These are phyloP conservation scores for Alloplasta piceator DNA, from an alignment of 2,888 invertebrate genomes.

Conservation along the genomic window DNA sequence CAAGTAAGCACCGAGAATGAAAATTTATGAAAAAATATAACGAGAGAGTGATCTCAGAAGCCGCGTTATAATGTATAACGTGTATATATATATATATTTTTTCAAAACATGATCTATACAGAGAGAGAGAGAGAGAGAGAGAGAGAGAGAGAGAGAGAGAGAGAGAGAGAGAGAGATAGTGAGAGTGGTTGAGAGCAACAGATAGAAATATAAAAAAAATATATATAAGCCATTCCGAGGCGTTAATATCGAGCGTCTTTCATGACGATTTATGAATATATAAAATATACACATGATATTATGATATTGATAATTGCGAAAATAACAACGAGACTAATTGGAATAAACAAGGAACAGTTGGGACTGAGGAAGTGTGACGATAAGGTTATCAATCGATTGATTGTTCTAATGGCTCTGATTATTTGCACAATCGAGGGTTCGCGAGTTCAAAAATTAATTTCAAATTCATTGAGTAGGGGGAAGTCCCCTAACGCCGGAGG, in stretches of 20 bases:
- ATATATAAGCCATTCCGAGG: slow-evolving; percentile 56
- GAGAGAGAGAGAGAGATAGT: no score
- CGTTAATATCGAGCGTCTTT: slow-evolving; percentile 54
- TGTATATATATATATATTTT: no score
- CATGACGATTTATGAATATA: slow-evolving; percentile 49
- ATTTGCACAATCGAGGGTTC: no score
- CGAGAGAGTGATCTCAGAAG: slow-evolving; percentile 47
- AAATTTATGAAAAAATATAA: slow-evolving; percentile 8
- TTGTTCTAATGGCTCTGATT: no score
- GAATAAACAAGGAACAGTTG: neutral
- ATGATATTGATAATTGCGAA: slow-evolving; percentile 11
- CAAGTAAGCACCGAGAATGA: slow-evolving; percentile 50
- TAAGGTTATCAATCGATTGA: neutral
- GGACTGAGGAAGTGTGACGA: neutral
- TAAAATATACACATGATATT: slow-evolving; percentile 18
- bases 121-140: no score
- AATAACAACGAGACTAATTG: slow-evolving; percentile 14
- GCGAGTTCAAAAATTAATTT: no score
- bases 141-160: slow-evolving; percentile 31
- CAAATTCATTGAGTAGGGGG: no score
- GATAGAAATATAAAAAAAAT: slow-evolving; percentile 40
- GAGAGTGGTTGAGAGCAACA: slow-evolving; percentile 47
- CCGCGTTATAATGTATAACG: slow-evolving; percentile 31
- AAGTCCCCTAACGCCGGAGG: no score
- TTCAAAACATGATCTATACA: no score